These are phyloP conservation scores for Lordiphosa stackelbergi DNA, from an alignment of 1,140 invertebrate species.

Conservation along the genomic window DNA sequence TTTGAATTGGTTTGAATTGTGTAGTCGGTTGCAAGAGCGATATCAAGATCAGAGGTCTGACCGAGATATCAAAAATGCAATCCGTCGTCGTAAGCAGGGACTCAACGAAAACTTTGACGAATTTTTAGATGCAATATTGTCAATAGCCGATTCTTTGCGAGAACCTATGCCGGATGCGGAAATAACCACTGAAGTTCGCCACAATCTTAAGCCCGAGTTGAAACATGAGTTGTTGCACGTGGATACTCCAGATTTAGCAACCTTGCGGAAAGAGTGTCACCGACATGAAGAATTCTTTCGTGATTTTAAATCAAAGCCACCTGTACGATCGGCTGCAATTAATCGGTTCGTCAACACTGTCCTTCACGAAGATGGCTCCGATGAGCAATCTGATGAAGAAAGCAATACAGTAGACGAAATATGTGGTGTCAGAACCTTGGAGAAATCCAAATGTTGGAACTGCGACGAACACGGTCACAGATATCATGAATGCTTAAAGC, in stretches of 20 bases:
- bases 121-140: neutral
- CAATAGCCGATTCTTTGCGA: neutral
- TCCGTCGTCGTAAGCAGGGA: neutral
- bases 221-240: neutral
- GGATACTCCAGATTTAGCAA: neutral
- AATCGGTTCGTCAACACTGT: neutral
- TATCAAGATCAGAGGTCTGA: slow-evolving; percentile 2
- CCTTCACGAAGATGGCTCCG: neutral
- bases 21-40: slow-evolving; percentile 2
- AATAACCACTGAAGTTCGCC: neutral
- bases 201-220: neutral
- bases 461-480: slow-evolving; percentile 3
- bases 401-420: neutral
- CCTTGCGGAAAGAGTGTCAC: too few species aligned
- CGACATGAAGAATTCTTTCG: too few species aligned
- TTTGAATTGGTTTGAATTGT: slow-evolving; percentile 9
- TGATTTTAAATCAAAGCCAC: too few species aligned
- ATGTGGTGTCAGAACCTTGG: neutral
- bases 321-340: too few species aligned
- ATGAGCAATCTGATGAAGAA: neutral
- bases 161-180: neutral
- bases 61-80: neutral
- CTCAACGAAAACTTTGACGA: neutral
- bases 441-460: slow-evolving; percentile 2
- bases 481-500: slow-evolving; percentile 4